A percentile compares a stretch with the other conserved stretches of the same genome.
Conservation (phyloP, 1,140 invertebrate genomes). For the Pseudomyrmex gracilis region DNA sequence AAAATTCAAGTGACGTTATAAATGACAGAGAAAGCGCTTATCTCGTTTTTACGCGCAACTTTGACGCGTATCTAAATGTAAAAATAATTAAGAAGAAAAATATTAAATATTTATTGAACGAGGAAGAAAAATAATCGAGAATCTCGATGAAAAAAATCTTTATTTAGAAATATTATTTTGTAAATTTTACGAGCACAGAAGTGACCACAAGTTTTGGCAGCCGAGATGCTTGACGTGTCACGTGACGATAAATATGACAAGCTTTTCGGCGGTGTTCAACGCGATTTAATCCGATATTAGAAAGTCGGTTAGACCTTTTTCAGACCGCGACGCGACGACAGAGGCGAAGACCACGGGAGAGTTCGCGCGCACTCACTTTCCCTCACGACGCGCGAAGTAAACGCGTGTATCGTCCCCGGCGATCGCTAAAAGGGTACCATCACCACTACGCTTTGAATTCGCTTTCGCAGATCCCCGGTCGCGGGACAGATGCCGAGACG, state of each 20-base stretch:
- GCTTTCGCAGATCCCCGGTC: constrained; percentile 44
- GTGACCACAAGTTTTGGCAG: constrained; percentile 14
- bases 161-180: neutral
- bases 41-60: neutral
- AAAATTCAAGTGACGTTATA: neutral
- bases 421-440: constrained; percentile 49
- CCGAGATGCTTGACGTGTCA: neutral
- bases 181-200: constrained; percentile 1
- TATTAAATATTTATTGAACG: neutral
- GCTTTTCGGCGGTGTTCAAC: constrained; percentile 26
- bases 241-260: neutral
- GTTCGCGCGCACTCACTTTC: constrained; percentile 76
- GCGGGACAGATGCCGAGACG: constrained; percentile 15
- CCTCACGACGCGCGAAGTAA: constrained; percentile 69
- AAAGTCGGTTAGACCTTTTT: constrained; percentile 64
- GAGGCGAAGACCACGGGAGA: constrained; percentile 61
- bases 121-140: neutral
- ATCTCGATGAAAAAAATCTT: neutral
- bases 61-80: neutral
- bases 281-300: constrained; percentile 26
- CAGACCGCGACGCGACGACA: constrained; percentile 41
- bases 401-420: constrained; percentile 46
- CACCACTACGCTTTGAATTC: constrained; percentile 33
- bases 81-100: neutral
- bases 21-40: neutral